Base-by-base conservation (phyloP, 2,797 vertebrate species). In the Hydrophis major region DNA sequence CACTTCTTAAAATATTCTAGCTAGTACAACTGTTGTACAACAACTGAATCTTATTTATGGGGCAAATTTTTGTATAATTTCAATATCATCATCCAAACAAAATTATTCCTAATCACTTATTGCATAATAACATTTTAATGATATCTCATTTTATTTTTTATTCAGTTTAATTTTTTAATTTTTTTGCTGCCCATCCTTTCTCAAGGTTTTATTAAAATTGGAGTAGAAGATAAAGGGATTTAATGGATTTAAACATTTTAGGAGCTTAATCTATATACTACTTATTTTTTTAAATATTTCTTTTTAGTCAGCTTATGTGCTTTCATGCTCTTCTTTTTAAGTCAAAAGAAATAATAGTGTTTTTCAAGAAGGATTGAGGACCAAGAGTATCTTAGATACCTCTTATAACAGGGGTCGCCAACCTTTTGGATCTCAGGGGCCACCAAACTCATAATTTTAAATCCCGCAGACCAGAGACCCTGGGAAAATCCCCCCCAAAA, bases 271-370 rank as follows among this genome's bases (percentile, higher is more conserved):
- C n/a, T 90, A 22, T 1, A 2, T 1, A 11, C 0, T 90, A 27
- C 25, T 87, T 95, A 18, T 93, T 96, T 93, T 96, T 10, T 55
- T 95, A 94, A 91, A 95, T 96, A 69, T 78, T 97, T 94, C 90
- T 95, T 95, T 93, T 83, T 88, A 92, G 91, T 94, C 94, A 96
- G 94, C 56, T 93, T 93, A 92, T 90, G 89, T 92, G 94, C 93
- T 90, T 95, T 94, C 92, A 95, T 0, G 1, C 66, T 28, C 83
- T 91, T 93, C 92, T 92, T 95, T 83, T 11, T 88, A 93, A 92
- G 28, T 69, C 93, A 57, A 93, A 27, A 92, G 90, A 96, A 53
- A 83, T 27, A 5, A 91, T 94, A 94, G 63, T 95, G 3, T 94
- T 96, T 95, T 96, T 93, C 94, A 93, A 91, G 93, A 93, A 94